Conservation (phyloP, 2,797 vertebrate genomes). For the Sebastes cheni region DNA sequence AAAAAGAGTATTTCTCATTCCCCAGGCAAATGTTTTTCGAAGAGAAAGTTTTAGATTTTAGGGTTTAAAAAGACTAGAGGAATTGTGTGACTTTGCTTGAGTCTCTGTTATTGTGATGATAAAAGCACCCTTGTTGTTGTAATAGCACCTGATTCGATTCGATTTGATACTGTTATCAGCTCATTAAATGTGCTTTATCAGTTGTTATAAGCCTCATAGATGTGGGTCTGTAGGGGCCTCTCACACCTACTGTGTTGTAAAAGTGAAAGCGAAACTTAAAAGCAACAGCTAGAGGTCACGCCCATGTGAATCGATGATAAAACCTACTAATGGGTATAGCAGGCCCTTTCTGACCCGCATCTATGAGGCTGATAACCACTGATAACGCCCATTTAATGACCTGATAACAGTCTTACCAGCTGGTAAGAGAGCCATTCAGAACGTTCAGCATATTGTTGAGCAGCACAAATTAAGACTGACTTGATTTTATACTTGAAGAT, state of each 20-base stretch:
- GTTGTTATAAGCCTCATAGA: neutral
- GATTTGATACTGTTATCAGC: neutral
- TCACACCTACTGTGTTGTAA: neutral
- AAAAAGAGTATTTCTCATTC: slow-evolving; percentile 69
- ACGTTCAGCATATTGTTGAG: neutral
- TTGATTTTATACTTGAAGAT: neutral
- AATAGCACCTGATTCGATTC: neutral
- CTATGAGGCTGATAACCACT: neutral
- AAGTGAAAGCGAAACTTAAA: too few species aligned
- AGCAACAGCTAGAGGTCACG: too few species aligned
- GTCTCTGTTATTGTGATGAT: neutral
- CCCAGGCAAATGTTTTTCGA: slow-evolving; percentile 68
- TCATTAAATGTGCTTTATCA: neutral
- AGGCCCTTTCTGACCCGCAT: neutral
- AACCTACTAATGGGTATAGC: neutral
- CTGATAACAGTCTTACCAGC: neutral
- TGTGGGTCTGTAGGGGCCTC: neutral
- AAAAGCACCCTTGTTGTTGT: neutral
- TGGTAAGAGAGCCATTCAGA: neutral
- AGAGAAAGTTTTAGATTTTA: slow-evolving; percentile 57
- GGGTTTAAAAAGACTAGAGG: slow-evolving; percentile 16
- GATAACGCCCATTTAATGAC: neutral
- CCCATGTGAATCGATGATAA: neutral
- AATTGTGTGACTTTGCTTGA: slow-evolving; percentile 7
- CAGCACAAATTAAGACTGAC: neutral